Evolutionary conservation across 1,140 invertebrate genomes (phyloP).

Genomic region (Druon quercuslanigerum): DNA sequence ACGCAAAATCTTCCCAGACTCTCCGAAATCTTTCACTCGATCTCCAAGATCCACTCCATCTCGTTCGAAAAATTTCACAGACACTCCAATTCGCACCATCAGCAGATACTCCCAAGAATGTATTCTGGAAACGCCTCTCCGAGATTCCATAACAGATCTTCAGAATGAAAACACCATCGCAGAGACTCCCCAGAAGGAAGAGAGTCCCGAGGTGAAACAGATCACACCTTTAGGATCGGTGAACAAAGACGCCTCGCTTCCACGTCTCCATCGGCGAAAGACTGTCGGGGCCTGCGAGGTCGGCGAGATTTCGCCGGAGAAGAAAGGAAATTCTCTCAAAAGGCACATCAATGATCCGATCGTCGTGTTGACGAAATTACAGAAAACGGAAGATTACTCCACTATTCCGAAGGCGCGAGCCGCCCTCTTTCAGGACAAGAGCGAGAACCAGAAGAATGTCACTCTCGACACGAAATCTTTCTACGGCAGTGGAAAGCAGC

Average conservation of each 20-base stretch:
- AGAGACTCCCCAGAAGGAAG: slow-evolving; percentile 62
- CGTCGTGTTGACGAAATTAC: slow-evolving; percentile 45
- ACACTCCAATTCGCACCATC: slow-evolving; percentile 32
- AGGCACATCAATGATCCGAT: slow-evolving; percentile 50
- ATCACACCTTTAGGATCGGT: slow-evolving; percentile 66
- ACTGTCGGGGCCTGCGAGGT: slow-evolving; percentile 49
- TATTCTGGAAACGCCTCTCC: slow-evolving; percentile 61
- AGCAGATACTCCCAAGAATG: slow-evolving; percentile 43
- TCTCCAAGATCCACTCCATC: slow-evolving; percentile 16
- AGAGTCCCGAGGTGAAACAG: slow-evolving; percentile 51
- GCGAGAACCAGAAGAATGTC: slow-evolving; percentile 45
- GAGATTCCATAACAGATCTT: slow-evolving; percentile 41
- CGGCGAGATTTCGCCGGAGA: slow-evolving; percentile 52
- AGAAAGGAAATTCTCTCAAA: slow-evolving; percentile 53
- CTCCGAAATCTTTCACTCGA: slow-evolving; percentile 33
- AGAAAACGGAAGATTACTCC: slow-evolving; percentile 53
- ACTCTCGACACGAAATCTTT: slow-evolving; percentile 65
- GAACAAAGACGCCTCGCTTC: slow-evolving; percentile 53
- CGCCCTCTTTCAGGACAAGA: slow-evolving; percentile 64
- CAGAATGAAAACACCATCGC: slow-evolving; percentile 43
- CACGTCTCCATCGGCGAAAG: slow-evolving; percentile 62
- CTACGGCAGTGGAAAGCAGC: slow-evolving; percentile 50
- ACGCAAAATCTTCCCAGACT: slow-evolving; percentile 39
- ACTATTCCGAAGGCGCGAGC: slow-evolving; percentile 63
- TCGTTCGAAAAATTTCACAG: slow-evolving; percentile 12